A percentile compares a stretch with the other conserved stretches of the same genome.
Conservation (phyloP, 1,140 invertebrate genomes). For the Drosophila arizonae region DNA sequence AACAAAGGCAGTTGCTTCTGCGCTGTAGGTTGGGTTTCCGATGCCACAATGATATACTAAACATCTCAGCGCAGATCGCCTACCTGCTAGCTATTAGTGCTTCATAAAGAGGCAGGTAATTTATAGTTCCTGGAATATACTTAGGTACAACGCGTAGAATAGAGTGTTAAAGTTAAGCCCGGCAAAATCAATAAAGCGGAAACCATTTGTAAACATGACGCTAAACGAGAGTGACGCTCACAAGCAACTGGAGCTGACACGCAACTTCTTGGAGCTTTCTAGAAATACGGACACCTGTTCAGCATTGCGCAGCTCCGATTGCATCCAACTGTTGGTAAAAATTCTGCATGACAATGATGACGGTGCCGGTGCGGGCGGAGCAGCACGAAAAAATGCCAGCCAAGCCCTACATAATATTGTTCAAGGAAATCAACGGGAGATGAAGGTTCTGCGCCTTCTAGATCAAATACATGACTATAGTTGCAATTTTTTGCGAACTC, state of each 20-base stretch:
- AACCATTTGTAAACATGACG: slow-evolving; percentile 53
- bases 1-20: slow-evolving; percentile 46
- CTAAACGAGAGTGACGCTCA: slow-evolving; percentile 67
- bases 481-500: slow-evolving; percentile 85
- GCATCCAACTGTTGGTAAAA: slow-evolving; percentile 95
- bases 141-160: neutral
- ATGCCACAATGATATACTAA: neutral
- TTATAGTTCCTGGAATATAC: slow-evolving; percentile 26
- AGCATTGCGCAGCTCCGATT: slow-evolving; percentile 95
- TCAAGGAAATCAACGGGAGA: slow-evolving; percentile 93
- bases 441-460: slow-evolving; percentile 91
- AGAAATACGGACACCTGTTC: slow-evolving; percentile 94
- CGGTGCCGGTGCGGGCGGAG: slow-evolving; percentile 17
- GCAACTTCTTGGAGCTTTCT: slow-evolving; percentile 94
- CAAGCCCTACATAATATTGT: slow-evolving; percentile 96
- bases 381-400: slow-evolving; percentile 87
- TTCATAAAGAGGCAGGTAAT: slow-evolving; percentile 7
- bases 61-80: neutral
- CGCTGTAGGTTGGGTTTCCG: slow-evolving; percentile 28
- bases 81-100: slow-evolving; percentile 31
- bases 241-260: slow-evolving; percentile 93
- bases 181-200: slow-evolving; percentile 14
- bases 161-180: slow-evolving; percentile 12
- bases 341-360: slow-evolving; percentile 90
- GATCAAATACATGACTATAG: slow-evolving; percentile 92